These are phyloP conservation scores for Plectrocnemia conspersa DNA, from an alignment of 1,140 invertebrate species.

Conservation along the genomic window DNA sequence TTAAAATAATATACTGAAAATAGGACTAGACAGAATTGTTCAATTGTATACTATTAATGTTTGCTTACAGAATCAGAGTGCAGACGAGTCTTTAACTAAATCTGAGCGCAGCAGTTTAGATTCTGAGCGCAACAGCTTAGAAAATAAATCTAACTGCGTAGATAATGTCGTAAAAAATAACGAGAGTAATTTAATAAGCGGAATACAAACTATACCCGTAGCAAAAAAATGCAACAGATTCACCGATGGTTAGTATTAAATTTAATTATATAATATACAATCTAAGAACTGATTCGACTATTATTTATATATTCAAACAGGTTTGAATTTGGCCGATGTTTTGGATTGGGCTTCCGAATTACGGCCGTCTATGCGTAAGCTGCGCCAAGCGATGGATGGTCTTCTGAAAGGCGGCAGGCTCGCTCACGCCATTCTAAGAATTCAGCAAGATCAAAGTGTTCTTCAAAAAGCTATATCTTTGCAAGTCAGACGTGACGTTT, in stretches of 20 bases:
- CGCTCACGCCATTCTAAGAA: constrained; percentile 81
- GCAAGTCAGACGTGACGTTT: constrained; percentile 76
- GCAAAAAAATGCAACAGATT: constrained; percentile 63
- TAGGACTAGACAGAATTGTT: no score
- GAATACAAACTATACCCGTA: no score
- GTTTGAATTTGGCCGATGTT: constrained; percentile 60
- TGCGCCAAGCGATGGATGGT: constrained; percentile 76
- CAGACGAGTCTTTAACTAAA: no score
- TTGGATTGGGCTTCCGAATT: constrained; percentile 73
- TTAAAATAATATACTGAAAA: no score
- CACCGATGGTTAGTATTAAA: constrained; percentile 53
- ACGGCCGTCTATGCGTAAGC: constrained; percentile 73
- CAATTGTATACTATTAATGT: no score
- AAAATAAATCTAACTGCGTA: no score
- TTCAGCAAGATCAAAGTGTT: constrained; percentile 69
- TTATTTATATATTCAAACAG: constrained; percentile 28
- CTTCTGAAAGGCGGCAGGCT: constrained; percentile 75
- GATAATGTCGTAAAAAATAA: no score
- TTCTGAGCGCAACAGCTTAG: no score
- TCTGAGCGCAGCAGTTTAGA: no score
- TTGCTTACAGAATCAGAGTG: no score
- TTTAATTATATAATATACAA: constrained; percentile 2
- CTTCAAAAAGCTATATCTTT: constrained; percentile 55
- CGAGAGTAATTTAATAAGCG: no score
- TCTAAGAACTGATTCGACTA: no score